Conservation (phyloP, 1,140 invertebrate genomes). For the Centruroides vittatus region DNA sequence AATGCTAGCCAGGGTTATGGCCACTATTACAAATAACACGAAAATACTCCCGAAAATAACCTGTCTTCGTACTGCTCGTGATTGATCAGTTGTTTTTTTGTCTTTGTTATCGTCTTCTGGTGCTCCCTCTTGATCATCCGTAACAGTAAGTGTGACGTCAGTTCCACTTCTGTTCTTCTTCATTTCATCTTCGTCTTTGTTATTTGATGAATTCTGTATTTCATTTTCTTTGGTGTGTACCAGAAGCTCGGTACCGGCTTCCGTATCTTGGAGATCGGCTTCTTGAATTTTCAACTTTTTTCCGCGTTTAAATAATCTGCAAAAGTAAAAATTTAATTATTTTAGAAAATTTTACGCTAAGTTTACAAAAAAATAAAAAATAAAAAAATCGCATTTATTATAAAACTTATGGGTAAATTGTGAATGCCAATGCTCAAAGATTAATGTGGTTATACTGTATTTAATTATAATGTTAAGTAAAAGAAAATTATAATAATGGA, state of each 20-base stretch:
- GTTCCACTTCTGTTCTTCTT: constrained; percentile 15
- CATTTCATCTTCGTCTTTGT: not conserved
- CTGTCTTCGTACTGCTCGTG: not conserved
- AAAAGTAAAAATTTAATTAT: too few species aligned
- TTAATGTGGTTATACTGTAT: too few species aligned
- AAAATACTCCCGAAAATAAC: constrained; percentile 2
- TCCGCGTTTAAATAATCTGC: too few species aligned
- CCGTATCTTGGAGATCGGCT: constrained; percentile 5
- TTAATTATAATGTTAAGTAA: too few species aligned
- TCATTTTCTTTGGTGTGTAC: constrained; percentile 9
- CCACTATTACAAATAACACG: constrained; percentile 4
- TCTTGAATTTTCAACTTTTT: too few species aligned
- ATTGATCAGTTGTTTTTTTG: not conserved
- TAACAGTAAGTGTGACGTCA: constrained; percentile 17
- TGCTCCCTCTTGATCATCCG: constrained; percentile 2
- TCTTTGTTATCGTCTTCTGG: not conserved
- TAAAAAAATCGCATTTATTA: too few species aligned
- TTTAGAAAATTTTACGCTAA: too few species aligned
- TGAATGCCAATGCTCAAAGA: too few species aligned
- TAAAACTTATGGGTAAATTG: too few species aligned
- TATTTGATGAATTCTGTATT: not conserved
- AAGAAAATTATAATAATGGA: too few species aligned
- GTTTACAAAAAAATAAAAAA: too few species aligned
- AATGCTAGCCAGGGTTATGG: constrained; percentile 1
- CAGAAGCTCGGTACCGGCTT: constrained; percentile 13